Evolutionary conservation across 2,797 vertebrate genomes (phyloP), one percentile per base, ranked within the genome.

Genomic region (Enteromius paludinosus): DNA sequence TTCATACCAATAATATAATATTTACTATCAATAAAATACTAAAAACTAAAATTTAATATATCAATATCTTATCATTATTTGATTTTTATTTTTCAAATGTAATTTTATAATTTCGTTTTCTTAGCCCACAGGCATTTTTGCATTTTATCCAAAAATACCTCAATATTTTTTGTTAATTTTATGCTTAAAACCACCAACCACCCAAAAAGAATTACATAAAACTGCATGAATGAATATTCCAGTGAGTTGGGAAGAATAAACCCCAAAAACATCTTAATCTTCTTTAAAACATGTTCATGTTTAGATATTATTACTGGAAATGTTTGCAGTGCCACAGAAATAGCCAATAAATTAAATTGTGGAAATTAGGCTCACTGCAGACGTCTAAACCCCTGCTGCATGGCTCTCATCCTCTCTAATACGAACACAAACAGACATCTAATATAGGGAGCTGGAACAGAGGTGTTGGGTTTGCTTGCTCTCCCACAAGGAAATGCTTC

Each of bases 361-460:
- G 30, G 75, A 56, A 73, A 61, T 43, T 28, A 54, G 20, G 52
- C 47, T 74, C 20, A 70, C 20, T 28, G 23, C 35, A 33, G 52
- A 71, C 64, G 18, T 73, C 81, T 35, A 65, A 62, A 81, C 73
- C 56, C 47, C 52, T 43, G 28, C 43, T 62, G 77, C 43, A 28
- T 28, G 68, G 64, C 83, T 76, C 65, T 38, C 35, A 78, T 83
- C 52, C 64, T 5, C 11, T 62, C 45, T 72, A 59, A 81, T 7
- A 28, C 18, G 68, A 54, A 68, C 20, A 43, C 43, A 68, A 71
- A 84, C 61, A 77, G 3, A 78, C 72, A 82, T 25, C 68, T n/a
- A 68, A 30, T 4, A 28, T 23, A 49, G 47, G 25, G 56, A 30
- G 47, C 41, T 12, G 73, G 18, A 61, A 73, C 6, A 65, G 23